phyloP scores from a whole-genome alignment of 2,797 vertebrate species.

The Gallinago solitaria region DNA sequence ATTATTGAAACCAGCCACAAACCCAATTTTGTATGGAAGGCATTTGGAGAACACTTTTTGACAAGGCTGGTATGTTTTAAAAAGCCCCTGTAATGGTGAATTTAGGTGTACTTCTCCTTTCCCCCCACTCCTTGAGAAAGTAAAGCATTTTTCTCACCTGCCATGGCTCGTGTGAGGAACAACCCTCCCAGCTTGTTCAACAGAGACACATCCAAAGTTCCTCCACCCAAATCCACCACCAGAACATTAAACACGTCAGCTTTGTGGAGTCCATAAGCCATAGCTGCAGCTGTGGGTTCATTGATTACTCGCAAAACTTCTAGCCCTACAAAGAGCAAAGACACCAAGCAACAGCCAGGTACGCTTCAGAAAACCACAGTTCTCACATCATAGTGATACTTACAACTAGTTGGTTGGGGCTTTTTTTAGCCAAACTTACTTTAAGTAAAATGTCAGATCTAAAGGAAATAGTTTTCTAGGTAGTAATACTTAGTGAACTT shows the following conservation, averaged over 20 bases:
- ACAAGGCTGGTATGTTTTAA: neutral
- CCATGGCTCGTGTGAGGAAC: constrained; percentile 98
- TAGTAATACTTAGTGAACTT: neutral
- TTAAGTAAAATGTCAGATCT: neutral
- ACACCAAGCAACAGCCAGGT: neutral
- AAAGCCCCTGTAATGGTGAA: neutral
- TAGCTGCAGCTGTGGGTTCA: constrained; percentile 96
- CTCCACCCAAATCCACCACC: constrained; percentile 97
- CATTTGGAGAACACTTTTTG: neutral
- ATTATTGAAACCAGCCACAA: neutral
- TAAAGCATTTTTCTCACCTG: constrained; percentile 81
- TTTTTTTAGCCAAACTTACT: neutral
- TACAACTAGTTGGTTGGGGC: neutral
- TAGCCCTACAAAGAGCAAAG: constrained; percentile 79
- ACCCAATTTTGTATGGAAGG: neutral
- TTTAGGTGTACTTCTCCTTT: neutral
- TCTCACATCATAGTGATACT: neutral
- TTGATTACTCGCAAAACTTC: constrained; percentile 92
- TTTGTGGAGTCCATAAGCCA: constrained; percentile 98
- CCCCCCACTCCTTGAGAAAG: neutral
- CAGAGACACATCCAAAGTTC: constrained; percentile 95
- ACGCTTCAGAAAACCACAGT: neutral
- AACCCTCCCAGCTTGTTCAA: constrained; percentile 97
- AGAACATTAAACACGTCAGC: constrained; percentile 92
- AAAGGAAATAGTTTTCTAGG: neutral